Evolutionary conservation across 2,888 invertebrate genomes (phyloP).

Genomic region (Dasysyrphus tricinctus): DNA sequence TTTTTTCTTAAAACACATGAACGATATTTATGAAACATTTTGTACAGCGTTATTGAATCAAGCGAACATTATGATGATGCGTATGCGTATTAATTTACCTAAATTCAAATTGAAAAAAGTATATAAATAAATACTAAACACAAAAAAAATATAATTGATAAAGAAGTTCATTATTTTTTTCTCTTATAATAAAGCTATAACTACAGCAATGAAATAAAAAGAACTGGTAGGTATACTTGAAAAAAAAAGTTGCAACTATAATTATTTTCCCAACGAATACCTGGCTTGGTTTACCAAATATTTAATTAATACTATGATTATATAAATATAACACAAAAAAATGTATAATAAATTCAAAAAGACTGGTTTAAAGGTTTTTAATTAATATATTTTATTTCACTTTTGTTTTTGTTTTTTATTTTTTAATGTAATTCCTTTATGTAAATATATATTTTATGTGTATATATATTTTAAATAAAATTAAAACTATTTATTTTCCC

Average conservation of each 20-base stretch:
- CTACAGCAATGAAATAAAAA: constrained; percentile 65
- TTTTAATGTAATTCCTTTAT: constrained; percentile 73
- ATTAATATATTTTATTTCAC: constrained; percentile 73
- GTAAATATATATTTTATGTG: constrained; percentile 74
- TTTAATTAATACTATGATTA: not conserved
- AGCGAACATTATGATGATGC: constrained; percentile 66
- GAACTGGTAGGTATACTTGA: constrained; percentile 57
- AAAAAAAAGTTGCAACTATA: constrained; percentile 45
- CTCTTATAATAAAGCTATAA: constrained; percentile 28
- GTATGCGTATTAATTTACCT: constrained; percentile 56
- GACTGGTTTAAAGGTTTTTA: constrained; percentile 67
- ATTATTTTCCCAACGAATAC: not conserved
- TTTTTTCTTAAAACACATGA: constrained; percentile 53
- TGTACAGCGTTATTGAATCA: constrained; percentile 51
- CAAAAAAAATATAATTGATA: constrained; percentile 21
- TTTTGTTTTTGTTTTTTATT: constrained; percentile 21
- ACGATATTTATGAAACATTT: constrained; percentile 57
- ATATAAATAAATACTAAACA: constrained; percentile 17
- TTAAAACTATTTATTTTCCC: constrained; percentile 73
- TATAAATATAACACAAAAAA: not conserved
- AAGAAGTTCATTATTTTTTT: not conserved
- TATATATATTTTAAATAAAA: constrained; percentile 73
- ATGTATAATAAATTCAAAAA: constrained; percentile 56
- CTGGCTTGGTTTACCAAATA: not conserved
- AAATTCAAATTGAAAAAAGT: constrained; percentile 42